These are phyloP conservation scores for Brachionus sp. DNA, from an alignment of 1,140 invertebrate species.

Conservation along the genomic window DNA sequence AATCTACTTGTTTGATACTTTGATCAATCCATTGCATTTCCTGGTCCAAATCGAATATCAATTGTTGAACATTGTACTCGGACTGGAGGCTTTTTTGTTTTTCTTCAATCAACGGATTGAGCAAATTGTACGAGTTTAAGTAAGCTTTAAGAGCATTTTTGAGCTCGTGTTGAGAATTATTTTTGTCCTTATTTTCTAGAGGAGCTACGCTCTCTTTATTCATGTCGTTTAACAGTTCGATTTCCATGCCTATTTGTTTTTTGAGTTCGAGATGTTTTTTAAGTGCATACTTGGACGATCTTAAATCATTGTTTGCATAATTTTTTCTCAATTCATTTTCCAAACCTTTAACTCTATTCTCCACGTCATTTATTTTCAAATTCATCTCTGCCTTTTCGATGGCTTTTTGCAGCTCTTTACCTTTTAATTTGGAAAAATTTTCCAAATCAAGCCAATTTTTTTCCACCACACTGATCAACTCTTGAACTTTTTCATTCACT, in stretches of 20 bases:
- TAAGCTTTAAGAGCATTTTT: neutral
- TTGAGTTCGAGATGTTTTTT: neutral
- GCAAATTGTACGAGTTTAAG: neutral
- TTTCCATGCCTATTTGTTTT: constrained; percentile 30
- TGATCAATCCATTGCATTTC: constrained; percentile 28
- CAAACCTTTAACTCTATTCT: neutral
- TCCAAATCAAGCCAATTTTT: constrained; percentile 32
- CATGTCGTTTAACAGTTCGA: constrained; percentile 31
- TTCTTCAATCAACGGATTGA: neutral
- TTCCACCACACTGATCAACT: constrained; percentile 10
- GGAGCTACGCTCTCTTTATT: neutral
- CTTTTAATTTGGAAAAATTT: neutral
- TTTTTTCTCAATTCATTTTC: neutral
- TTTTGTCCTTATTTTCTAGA: neutral
- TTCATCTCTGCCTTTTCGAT: neutral
- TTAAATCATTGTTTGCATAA: neutral
- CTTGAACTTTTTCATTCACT: neutral
- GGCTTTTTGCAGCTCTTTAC: neutral
- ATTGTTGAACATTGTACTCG: neutral
- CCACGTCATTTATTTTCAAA: neutral
- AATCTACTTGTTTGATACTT: neutral
- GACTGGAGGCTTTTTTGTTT: neutral
- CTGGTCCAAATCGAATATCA: constrained; percentile 32
- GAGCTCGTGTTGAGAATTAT: neutral
- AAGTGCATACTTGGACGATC: neutral